Evolutionary conservation across 1,140 invertebrate genomes (phyloP).

Genomic region (Dufourea novaeangliae): DNA sequence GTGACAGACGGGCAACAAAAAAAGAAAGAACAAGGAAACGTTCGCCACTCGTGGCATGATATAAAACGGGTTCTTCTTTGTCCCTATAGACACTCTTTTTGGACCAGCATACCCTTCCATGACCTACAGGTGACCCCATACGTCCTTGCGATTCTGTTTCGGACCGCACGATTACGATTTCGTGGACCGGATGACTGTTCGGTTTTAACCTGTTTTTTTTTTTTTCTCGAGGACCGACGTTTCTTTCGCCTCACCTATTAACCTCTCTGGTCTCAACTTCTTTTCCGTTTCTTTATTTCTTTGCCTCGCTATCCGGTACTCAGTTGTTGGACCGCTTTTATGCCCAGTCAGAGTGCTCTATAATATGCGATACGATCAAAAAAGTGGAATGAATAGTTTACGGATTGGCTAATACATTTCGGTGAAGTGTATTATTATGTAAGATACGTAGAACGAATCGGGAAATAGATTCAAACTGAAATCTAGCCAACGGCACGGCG

Average conservation of each 20-base stretch:
- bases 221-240: not conserved
- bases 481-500: not conserved
- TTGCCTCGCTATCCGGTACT: not conserved
- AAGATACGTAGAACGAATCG: not conserved
- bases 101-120: constrained; percentile 1
- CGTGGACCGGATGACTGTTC: not conserved
- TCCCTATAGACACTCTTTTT: constrained; percentile 6
- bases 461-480: not conserved
- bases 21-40: not conserved
- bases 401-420: constrained; percentile 3
- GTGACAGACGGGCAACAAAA: not conserved
- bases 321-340: too few species aligned
- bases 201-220: not conserved
- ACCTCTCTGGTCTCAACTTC: too few species aligned
- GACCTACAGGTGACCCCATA: constrained; percentile 14
- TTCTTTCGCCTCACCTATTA: not conserved
- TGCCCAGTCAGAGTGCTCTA: not conserved
- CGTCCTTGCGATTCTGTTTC: constrained; percentile 1
- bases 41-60: not conserved
- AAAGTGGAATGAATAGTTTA: not conserved
- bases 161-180: not conserved
- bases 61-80: constrained; percentile 7
- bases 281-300: not conserved
- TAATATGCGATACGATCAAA: not conserved
- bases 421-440: not conserved